Evolutionary conservation across 2,888 invertebrate genomes (phyloP).

Genomic region (Liopterus haemorrhoidalis): DNA sequence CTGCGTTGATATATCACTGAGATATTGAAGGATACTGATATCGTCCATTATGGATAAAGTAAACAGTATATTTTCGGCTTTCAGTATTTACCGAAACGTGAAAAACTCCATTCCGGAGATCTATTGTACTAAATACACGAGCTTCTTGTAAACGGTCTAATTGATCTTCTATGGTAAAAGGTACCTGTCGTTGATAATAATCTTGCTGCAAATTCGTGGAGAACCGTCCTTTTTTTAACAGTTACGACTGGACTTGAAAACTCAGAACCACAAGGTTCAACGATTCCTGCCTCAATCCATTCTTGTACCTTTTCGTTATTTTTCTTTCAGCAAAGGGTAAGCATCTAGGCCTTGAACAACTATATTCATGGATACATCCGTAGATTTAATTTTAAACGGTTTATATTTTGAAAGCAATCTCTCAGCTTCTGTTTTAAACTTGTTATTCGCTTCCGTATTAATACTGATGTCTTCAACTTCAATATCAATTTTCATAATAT

Average conservation of each 20-base stretch:
- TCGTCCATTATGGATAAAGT: constrained; percentile 31
- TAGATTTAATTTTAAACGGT: no score
- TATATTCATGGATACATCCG: no score
- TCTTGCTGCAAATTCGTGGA: constrained; percentile 28
- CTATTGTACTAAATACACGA: constrained; percentile 24
- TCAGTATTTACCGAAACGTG: constrained; percentile 31
- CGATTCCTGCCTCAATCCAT: constrained; percentile 27
- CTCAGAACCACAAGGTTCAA: constrained; percentile 26
- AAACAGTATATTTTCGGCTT: constrained; percentile 33
- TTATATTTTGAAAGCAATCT: no score
- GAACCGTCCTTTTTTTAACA: constrained; percentile 28
- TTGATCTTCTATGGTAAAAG: constrained; percentile 34
- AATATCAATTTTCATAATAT: no score
- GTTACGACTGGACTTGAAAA: constrained; percentile 31
- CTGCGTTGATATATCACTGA: neutral
- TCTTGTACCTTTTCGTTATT: constrained; percentile 24
- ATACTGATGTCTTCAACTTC: no score
- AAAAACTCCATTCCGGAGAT: constrained; percentile 34
- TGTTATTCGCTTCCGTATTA: no score
- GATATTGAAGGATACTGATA: constrained; percentile 20
- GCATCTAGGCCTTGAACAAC: constrained; percentile 24
- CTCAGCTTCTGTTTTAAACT: no score
- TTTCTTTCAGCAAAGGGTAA: constrained; percentile 23
- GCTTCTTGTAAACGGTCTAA: constrained; percentile 25
- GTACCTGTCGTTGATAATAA: constrained; percentile 27